phyloP scores from a whole-genome alignment of 2,888 invertebrate genomes.

The Eilema caniola region DNA sequence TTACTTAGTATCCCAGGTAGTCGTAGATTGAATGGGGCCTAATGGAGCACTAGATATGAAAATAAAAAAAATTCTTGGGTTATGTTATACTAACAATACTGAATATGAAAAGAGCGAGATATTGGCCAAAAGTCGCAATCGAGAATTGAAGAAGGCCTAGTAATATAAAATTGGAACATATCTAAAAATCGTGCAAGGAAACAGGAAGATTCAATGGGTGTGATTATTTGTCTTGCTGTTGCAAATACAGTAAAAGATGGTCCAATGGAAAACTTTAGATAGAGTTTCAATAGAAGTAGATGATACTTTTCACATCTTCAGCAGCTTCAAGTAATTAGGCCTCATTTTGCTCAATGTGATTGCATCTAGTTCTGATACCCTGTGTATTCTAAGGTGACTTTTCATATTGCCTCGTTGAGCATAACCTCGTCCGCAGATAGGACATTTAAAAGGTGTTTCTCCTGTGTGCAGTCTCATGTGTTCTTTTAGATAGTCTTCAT shows the following conservation, averaged over 20 bases:
- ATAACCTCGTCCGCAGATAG: conserved; percentile 79
- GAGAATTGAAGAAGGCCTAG: too few relatives aligned
- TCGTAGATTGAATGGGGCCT: too few relatives aligned
- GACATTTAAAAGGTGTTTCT: conserved; percentile 83
- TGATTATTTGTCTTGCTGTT: too few relatives aligned
- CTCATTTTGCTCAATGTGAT: conserved; percentile 71
- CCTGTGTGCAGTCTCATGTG: conserved; percentile 84
- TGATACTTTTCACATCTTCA: conserved; percentile 63
- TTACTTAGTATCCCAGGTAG: too few relatives aligned
- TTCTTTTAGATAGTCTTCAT: conserved; percentile 78
- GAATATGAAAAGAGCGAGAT: too few relatives aligned
- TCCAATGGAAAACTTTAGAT: background rate
- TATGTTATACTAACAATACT: too few relatives aligned
- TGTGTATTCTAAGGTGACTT: conserved; percentile 79
- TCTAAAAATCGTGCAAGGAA: too few relatives aligned
- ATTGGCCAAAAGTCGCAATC: too few relatives aligned
- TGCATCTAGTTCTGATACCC: conserved; percentile 73
- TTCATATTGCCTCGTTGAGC: conserved; percentile 83
- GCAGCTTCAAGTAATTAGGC: conserved; percentile 76
- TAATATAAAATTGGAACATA: too few relatives aligned
- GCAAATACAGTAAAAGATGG: background rate
- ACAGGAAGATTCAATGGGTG: too few relatives aligned
- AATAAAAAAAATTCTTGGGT: too few relatives aligned
- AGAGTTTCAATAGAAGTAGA: background rate
- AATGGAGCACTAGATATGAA: too few relatives aligned